Evolutionary conservation across 1,140 invertebrate genomes (phyloP).

Genomic region (Lepidurus packardi): DNA sequence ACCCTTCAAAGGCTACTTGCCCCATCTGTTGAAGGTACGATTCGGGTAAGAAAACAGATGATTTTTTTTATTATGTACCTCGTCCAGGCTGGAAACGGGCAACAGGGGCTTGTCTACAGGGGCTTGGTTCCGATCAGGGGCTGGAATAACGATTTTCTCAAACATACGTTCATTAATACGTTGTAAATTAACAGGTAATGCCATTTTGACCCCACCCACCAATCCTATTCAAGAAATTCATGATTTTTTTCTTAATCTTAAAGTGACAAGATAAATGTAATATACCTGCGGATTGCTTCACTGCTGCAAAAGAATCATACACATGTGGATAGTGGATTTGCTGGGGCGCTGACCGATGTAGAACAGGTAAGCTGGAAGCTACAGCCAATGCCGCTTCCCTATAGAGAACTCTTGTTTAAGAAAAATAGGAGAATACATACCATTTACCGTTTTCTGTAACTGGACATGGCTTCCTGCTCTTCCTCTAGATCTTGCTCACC

Average conservation of each 20-base stretch:
- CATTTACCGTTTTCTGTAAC: constrained; percentile 27
- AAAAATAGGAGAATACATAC: not conserved
- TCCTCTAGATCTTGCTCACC: constrained; percentile 52
- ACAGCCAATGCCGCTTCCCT: constrained; percentile 49
- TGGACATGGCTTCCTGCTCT: constrained; percentile 39
- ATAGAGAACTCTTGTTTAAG: constrained; percentile 37
- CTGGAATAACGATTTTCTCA: constrained; percentile 84
- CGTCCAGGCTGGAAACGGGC: constrained; percentile 67
- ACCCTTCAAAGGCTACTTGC: constrained; percentile 76
- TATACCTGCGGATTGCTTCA: constrained; percentile 58
- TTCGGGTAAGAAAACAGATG: constrained; percentile 35
- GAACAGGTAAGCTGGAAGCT: constrained; percentile 45
- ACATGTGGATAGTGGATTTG: constrained; percentile 73
- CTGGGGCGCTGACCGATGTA: constrained; percentile 43
- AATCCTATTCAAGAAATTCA: constrained; percentile 53
- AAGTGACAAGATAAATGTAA: constrained; percentile 31
- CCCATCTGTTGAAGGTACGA: constrained; percentile 56
- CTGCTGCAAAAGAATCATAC: constrained; percentile 66
- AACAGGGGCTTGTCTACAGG: constrained; percentile 63
- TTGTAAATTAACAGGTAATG: constrained; percentile 68
- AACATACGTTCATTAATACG: constrained; percentile 64
- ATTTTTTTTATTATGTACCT: constrained; percentile 49
- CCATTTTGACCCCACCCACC: constrained; percentile 69
- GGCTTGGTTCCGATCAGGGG: constrained; percentile 57
- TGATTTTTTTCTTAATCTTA: constrained; percentile 26